Conservation (phyloP, 2,797 vertebrate species). For the Danio albolineatus region DNA sequence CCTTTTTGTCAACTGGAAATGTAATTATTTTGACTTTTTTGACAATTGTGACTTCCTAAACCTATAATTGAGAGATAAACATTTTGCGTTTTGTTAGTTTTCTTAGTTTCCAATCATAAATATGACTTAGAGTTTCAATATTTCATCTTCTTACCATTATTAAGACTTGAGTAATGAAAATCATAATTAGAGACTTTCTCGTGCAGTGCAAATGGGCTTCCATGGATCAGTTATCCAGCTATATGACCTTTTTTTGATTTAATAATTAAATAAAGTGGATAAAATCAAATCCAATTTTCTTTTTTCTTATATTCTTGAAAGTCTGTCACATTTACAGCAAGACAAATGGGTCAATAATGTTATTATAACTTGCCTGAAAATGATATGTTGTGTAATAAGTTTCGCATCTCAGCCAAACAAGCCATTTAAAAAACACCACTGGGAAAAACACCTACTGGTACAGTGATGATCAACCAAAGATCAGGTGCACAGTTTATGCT, state of each 20-base stretch:
- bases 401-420: neutral
- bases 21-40: neutral
- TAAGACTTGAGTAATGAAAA: too few species aligned
- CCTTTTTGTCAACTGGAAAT: too few species aligned
- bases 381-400: neutral
- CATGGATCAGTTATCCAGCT: neutral
- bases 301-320: neutral
- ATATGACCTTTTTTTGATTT: neutral
- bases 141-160: too few species aligned
- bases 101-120: too few species aligned
- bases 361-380: neutral
- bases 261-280: neutral
- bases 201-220: neutral
- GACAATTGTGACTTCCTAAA: neutral
- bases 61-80: too few species aligned
- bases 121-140: too few species aligned
- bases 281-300: neutral
- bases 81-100: too few species aligned
- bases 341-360: neutral
- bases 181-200: neutral
- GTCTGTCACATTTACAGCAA: neutral
- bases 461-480: constrained; percentile 20
- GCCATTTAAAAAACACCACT: neutral
- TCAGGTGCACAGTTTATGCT: neutral
- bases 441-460: neutral